A percentile compares a stretch with the other conserved stretches of the same genome.
Conservation (phyloP, 2,113 vertebrate species). For the Edolisoma coerulescens region DNA sequence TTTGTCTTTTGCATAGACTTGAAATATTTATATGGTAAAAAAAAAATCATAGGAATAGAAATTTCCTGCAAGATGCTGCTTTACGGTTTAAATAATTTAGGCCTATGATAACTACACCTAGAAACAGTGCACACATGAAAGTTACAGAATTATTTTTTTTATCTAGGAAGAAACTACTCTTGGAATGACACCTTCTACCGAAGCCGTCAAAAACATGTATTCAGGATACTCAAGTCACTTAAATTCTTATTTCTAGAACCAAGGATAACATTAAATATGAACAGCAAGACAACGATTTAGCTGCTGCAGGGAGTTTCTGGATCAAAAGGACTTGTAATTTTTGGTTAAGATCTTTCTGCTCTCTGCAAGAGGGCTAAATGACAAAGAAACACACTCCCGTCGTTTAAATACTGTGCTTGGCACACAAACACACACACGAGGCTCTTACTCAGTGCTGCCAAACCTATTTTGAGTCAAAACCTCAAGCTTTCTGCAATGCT, state of each 20-base stretch:
- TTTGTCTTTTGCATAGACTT: slow-evolving; percentile 23
- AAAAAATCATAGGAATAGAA: background rate
- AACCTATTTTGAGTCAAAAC: background rate
- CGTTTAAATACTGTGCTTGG: background rate
- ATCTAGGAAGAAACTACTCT: background rate
- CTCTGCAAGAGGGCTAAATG: background rate
- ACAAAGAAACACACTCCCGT: slow-evolving; percentile 14
- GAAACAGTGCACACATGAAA: background rate
- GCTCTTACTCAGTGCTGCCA: background rate
- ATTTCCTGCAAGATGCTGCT: slow-evolving; percentile 15
- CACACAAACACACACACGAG: slow-evolving; percentile 34
- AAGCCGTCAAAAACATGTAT: accelerated
- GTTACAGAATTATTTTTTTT: background rate
- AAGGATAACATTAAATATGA: background rate
- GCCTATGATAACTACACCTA: background rate
- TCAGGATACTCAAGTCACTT: background rate
- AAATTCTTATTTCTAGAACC: background rate
- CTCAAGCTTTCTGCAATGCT: background rate
- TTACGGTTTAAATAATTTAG: slow-evolving; percentile 47
- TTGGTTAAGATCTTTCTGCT: slow-evolving; percentile 34
- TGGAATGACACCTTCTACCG: background rate
- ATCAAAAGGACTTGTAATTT: background rate
- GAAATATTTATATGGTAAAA: background rate
- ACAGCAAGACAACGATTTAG: background rate
- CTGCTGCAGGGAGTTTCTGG: background rate